These are phyloP conservation scores for Trissolcus japonicus DNA, from an alignment of 2,888 invertebrate species.

Conservation along the genomic window DNA sequence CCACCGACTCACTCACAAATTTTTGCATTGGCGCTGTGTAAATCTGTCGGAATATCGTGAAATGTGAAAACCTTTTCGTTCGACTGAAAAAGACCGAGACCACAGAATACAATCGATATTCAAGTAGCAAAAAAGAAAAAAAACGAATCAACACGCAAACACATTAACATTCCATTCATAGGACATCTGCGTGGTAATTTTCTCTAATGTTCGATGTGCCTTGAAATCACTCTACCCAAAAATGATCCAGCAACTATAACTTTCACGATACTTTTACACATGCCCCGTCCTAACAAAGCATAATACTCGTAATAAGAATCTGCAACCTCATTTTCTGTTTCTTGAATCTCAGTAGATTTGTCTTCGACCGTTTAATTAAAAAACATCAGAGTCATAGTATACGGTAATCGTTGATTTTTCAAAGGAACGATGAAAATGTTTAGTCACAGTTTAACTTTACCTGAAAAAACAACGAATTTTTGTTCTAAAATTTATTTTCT, in stretches of 20 bases:
- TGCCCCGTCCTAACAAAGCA: slow-evolving; percentile 22
- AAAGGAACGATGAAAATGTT: neutral
- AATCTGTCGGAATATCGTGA: neutral
- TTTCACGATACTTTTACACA: slow-evolving; percentile 32
- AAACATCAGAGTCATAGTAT: slow-evolving; percentile 15
- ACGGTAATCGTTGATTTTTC: slow-evolving; percentile 18
- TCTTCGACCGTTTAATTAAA: slow-evolving; percentile 33
- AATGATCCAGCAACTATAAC: slow-evolving; percentile 36
- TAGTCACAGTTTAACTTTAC: slow-evolving; percentile 5
- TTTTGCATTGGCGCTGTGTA: neutral
- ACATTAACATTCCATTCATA: slow-evolving; percentile 39
- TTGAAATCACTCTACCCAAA: slow-evolving; percentile 26
- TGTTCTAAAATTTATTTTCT: neutral
- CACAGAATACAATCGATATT: slow-evolving; percentile 6
- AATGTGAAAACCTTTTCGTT: too few species aligned
- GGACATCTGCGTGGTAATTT: slow-evolving; percentile 35
- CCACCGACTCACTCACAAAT: too few species aligned
- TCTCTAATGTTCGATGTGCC: slow-evolving; percentile 19
- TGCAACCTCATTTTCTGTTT: slow-evolving; percentile 29
- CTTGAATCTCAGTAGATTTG: slow-evolving; percentile 8
- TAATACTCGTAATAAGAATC: slow-evolving; percentile 41
- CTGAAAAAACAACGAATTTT: neutral
- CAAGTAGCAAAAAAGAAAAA: slow-evolving; percentile 33
- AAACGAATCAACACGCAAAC: slow-evolving; percentile 24
- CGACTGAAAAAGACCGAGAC: slow-evolving; percentile 1